Conservation (phyloP, 2,113 vertebrate species). For the Forbesichthys agassizii region DNA sequence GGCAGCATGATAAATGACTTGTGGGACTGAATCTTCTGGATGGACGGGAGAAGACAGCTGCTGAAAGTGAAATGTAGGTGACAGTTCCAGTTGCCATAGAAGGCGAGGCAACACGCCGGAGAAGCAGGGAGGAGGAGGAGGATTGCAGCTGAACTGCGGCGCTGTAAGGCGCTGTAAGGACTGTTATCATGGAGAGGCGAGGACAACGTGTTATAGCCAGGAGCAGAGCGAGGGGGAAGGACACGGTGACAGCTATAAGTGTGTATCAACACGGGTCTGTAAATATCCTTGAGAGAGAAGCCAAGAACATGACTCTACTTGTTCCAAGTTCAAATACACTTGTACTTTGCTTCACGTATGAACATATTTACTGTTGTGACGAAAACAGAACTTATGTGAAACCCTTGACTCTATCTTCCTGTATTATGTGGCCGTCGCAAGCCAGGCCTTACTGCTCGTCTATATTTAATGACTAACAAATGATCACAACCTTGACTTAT, state of each 20-base stretch:
- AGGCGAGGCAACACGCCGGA: constrained; percentile 35
- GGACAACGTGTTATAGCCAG: constrained; percentile 13
- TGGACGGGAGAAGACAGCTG: constrained; percentile 9
- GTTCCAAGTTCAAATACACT: too few relatives aligned
- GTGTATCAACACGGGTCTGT: neutral
- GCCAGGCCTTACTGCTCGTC: too few relatives aligned
- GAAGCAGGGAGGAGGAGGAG: constrained; percentile 14
- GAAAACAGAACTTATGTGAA: too few relatives aligned
- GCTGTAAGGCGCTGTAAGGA: constrained; percentile 38
- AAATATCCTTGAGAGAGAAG: neutral
- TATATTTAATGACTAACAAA: too few relatives aligned
- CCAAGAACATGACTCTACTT: neutral
- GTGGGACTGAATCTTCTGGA: constrained; percentile 55
- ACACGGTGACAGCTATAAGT: constrained; percentile 25
- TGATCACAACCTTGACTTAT: too few relatives aligned
- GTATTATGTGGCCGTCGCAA: too few relatives aligned
- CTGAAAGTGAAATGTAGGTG: constrained; percentile 60
- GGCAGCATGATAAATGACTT: constrained; percentile 74
- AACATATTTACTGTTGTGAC: too few relatives aligned
- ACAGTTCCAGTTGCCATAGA: constrained; percentile 49
- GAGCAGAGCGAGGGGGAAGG: constrained; percentile 9
- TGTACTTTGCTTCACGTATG: too few relatives aligned
- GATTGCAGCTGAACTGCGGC: constrained; percentile 42
- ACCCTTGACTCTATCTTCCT: too few relatives aligned
- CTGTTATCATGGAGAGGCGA: constrained; percentile 28